phyloP scores from a whole-genome alignment of 2,113 vertebrate species.

The Heloderma charlesbogerti region DNA sequence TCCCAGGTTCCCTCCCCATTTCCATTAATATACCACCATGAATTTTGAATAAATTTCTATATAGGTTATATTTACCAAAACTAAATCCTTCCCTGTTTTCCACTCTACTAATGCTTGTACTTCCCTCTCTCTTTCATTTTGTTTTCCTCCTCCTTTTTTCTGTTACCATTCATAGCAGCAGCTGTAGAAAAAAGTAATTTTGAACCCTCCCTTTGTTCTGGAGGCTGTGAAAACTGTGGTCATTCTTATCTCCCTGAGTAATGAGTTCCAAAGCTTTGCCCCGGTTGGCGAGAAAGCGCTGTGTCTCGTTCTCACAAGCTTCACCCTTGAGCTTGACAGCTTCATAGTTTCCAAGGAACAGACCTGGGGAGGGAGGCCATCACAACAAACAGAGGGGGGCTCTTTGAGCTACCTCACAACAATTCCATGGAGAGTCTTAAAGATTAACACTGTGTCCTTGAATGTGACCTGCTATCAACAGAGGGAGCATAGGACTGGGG shows the following conservation, averaged over 20 bases:
- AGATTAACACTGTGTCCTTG: constrained; percentile 32
- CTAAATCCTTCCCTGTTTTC: not conserved
- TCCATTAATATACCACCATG: not conserved
- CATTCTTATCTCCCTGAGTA: constrained; percentile 32
- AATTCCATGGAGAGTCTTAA: constrained; percentile 17
- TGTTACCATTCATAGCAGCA: not conserved
- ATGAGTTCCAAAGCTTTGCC: constrained; percentile 35
- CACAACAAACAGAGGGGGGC: constrained; percentile 26
- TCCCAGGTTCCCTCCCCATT: not conserved
- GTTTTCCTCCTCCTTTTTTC: constrained; percentile 18
- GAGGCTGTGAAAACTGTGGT: not conserved
- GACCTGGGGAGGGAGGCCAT: not conserved
- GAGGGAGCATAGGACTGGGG: not conserved
- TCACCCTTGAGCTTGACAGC: constrained; percentile 43
- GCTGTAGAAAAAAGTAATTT: not conserved
- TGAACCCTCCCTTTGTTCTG: not conserved
- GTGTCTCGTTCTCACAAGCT: constrained; percentile 32
- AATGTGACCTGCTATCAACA: constrained; percentile 1
- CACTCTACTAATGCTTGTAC: not conserved
- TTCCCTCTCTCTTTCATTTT: not conserved
- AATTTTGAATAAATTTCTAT: not conserved
- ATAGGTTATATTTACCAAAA: not conserved
- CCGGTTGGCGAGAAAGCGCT: constrained; percentile 27
- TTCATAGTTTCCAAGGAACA: constrained; percentile 45
- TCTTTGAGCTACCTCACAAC: constrained; percentile 29